A percentile compares a stretch with the other conserved stretches of the same genome.
Evolutionary conservation across 37 sponge, comb jelly and placozoan species (phyloP).

Genomic region (Chondrilla cf. caribensis): DNA sequence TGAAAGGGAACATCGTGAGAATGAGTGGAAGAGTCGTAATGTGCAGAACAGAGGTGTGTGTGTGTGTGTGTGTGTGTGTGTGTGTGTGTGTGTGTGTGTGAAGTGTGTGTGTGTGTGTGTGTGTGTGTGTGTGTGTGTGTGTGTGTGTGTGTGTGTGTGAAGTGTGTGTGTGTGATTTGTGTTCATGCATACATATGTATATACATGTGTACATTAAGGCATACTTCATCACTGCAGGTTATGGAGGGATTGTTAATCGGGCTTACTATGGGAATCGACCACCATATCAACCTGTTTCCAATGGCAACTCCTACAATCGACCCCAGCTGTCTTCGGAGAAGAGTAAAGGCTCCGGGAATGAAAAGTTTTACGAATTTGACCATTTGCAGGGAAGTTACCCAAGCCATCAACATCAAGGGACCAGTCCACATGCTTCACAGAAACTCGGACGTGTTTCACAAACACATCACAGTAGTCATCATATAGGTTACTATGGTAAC

Average conservation of each 20-base stretch:
- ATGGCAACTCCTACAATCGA: too few relatives aligned
- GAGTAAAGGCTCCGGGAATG: too few relatives aligned
- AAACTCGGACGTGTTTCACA: not conserved
- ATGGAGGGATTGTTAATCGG: too few relatives aligned
- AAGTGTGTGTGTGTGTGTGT: not conserved
- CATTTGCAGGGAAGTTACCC: not conserved
- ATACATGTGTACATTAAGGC: not conserved
- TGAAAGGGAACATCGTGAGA: not conserved
- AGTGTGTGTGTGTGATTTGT: not conserved
- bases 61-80: conserved; percentile 18
- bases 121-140: conserved; percentile 16
- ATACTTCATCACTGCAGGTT: too few relatives aligned
- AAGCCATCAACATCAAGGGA: too few relatives aligned
- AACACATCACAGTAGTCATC: not conserved
- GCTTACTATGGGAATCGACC: too few relatives aligned
- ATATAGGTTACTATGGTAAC: conserved; percentile 1
- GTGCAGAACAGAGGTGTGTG: not conserved
- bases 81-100: conserved; percentile 14
- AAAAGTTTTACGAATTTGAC: not conserved
- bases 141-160: conserved; percentile 15
- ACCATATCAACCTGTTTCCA: too few relatives aligned
- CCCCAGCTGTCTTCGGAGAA: too few relatives aligned
- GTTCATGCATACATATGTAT: not conserved
- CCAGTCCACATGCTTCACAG: too few relatives aligned
- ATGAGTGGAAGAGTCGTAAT: not conserved